Evolutionary conservation across 2,113 vertebrate species (phyloP).

Genomic region (Alligator sinensis): DNA sequence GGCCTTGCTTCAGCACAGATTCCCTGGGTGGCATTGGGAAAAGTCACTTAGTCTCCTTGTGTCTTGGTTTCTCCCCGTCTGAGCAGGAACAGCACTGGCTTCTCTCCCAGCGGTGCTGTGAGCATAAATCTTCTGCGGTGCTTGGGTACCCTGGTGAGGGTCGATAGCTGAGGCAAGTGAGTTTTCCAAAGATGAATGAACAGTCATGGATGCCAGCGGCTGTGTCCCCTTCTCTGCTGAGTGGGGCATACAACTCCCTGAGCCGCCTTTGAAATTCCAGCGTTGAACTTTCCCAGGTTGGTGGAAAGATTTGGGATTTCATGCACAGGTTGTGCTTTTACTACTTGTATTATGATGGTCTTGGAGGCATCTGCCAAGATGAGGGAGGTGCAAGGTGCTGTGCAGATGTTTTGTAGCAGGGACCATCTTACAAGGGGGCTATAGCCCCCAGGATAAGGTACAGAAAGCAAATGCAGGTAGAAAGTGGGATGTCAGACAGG

Average conservation of each 20-base stretch:
- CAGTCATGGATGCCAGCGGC: neutral
- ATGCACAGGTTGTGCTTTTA: neutral
- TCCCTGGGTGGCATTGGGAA: neutral
- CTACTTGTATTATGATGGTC: fast-evolving
- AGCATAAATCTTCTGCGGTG: neutral
- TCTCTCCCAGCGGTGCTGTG: neutral
- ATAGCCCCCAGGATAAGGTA: neutral
- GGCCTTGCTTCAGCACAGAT: neutral
- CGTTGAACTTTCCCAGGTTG: neutral
- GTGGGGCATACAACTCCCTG: too few species aligned
- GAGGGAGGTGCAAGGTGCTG: neutral
- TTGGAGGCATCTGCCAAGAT: fast-evolving
- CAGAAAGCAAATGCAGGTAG: too few species aligned
- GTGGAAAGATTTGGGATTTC: neutral
- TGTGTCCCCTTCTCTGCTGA: constrained; percentile 12
- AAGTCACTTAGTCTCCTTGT: neutral
- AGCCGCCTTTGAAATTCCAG: neutral
- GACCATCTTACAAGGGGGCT: neutral
- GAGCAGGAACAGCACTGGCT: neutral
- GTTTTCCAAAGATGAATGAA: constrained; percentile 28
- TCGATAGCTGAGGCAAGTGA: neutral
- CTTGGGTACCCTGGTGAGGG: fast-evolving
- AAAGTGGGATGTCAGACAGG: neutral
- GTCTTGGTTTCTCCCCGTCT: neutral
- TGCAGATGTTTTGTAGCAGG: neutral